Conservation (phyloP, 35 echinoderm and acorn worm genomes). For the Lytechinus pictus region DNA sequence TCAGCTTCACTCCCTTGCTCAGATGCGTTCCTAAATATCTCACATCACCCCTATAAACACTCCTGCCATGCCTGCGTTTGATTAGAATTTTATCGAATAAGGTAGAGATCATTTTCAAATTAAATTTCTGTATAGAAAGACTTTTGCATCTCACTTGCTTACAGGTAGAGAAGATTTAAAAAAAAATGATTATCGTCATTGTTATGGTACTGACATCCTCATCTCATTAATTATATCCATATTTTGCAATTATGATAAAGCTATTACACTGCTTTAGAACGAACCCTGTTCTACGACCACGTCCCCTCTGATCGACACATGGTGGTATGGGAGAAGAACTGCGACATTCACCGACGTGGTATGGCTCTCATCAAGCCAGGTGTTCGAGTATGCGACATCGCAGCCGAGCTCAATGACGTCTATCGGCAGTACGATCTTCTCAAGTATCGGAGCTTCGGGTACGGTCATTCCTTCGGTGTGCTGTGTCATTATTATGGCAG, state of each 20-base stretch:
- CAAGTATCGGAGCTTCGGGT: conserved; percentile 85
- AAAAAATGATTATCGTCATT: no score
- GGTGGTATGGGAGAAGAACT: conserved; percentile 83
- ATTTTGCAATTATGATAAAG: conserved; percentile 21
- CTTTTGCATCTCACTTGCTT: no score
- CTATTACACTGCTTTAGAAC: conserved; percentile 81
- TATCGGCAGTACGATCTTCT: conserved; percentile 72
- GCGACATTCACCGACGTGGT: conserved; percentile 70
- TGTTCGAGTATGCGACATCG: conserved; percentile 78
- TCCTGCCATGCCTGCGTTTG: no score
- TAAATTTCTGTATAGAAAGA: no score
- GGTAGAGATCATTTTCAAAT: no score
- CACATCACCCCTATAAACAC: no score
- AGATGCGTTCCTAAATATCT: no score
- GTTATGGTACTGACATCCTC: no score
- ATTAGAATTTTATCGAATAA: no score
- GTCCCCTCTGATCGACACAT: conserved; percentile 62
- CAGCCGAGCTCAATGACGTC: conserved; percentile 79
- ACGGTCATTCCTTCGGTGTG: conserved; percentile 89
- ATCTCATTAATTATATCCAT: no score
- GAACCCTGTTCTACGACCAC: conserved; percentile 73
- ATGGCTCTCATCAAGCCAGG: conserved; percentile 81
- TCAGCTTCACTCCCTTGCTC: no score
- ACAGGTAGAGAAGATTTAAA: no score
- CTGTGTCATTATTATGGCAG: conserved; percentile 96